Conservation (phyloP, 92 coral and sea anemone species). For the Zoanthus solanderi region DNA sequence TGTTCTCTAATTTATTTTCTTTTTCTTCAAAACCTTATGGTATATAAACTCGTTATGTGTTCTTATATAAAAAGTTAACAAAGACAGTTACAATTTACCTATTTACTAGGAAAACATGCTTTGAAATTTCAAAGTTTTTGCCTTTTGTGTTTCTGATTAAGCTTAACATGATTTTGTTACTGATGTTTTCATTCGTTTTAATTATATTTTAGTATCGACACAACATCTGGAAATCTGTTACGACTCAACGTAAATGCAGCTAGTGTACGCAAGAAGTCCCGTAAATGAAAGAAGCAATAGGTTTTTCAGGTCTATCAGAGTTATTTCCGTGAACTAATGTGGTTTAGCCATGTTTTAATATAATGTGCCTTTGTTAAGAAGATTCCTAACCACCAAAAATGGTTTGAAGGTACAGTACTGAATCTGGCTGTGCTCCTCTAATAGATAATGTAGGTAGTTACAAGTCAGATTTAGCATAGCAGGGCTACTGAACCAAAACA, state of each 20-base stretch:
- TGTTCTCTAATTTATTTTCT: too few relatives aligned
- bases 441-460: too few relatives aligned
- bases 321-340: background rate
- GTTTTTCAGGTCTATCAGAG: background rate
- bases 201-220: constrained; percentile 28
- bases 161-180: background rate
- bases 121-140: background rate
- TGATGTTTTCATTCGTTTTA: background rate
- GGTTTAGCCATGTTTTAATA: background rate
- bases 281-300: background rate
- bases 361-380: background rate
- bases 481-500: too few relatives aligned
- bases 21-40: too few relatives aligned
- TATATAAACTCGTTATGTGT: too few relatives aligned
- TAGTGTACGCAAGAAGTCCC: constrained; percentile 15
- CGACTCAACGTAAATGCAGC: constrained; percentile 26
- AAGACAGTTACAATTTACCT: too few relatives aligned
- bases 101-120: background rate
- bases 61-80: too few relatives aligned
- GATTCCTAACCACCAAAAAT: background rate
- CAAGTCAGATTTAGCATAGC: too few relatives aligned
- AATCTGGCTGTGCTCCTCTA: too few relatives aligned
- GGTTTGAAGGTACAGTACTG: too few relatives aligned
- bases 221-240: constrained; percentile 37
- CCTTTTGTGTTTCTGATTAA: background rate